These are phyloP conservation scores for Asobara japonica DNA, from an alignment of 1,140 invertebrate species.

Conservation along the genomic window DNA sequence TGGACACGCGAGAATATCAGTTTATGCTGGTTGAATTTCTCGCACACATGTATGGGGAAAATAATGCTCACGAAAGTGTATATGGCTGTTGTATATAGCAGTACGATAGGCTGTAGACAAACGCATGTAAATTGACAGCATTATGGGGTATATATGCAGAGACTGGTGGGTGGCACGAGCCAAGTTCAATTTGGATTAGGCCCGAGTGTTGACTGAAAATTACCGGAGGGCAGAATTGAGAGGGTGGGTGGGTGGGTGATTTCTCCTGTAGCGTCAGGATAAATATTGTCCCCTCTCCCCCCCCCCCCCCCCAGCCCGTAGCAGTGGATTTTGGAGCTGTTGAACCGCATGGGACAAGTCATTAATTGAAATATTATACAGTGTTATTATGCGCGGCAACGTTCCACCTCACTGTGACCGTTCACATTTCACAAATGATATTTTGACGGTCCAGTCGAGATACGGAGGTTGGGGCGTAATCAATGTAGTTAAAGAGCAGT, in stretches of 20 bases:
- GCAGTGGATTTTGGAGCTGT: slow-evolving; percentile 4
- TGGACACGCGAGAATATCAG: too few species aligned
- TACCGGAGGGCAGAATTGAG: not conserved
- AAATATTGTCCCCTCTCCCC: slow-evolving; percentile 22
- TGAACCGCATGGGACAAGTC: slow-evolving; percentile 7
- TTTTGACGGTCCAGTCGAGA: not conserved
- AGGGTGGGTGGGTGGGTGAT: not conserved
- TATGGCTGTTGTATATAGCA: not conserved
- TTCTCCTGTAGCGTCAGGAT: not conserved
- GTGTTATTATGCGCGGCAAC: slow-evolving; percentile 21
- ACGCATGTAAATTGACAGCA: slow-evolving; percentile 20
- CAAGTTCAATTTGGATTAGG: slow-evolving; percentile 29
- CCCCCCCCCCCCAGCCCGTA: too few species aligned
- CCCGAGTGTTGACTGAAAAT: slow-evolving; percentile 19
- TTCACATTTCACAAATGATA: not conserved
- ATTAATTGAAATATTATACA: slow-evolving; percentile 26
- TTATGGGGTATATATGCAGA: not conserved
- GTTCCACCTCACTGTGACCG: not conserved
- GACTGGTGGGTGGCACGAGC: not conserved
- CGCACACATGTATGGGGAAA: not conserved
- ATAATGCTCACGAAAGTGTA: not conserved
- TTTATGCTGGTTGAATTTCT: not conserved
- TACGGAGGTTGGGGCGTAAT: not conserved
- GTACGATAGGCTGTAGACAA: not conserved
- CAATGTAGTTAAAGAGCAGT: not conserved